Percentiles rank a stretch among this genome's conserved stretches.
These are phyloP conservation scores for Bradypodion pumilum DNA, from an alignment of 2,797 vertebrate genomes.

Conservation along the genomic window DNA sequence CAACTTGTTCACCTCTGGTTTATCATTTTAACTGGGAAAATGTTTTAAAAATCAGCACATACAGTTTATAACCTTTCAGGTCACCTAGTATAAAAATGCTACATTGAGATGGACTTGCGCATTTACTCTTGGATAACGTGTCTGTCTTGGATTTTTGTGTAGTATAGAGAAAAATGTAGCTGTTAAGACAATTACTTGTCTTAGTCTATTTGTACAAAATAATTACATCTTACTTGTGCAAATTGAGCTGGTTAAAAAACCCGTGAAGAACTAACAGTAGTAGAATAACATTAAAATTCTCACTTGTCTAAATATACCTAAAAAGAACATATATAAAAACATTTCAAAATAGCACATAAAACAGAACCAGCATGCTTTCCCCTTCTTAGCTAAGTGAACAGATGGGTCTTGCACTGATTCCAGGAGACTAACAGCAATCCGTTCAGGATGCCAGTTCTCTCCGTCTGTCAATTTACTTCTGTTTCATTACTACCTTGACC, in stretches of 20 bases:
- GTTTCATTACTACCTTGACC: not conserved
- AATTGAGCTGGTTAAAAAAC: not conserved
- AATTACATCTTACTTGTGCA: not conserved
- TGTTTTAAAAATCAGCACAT: not conserved
- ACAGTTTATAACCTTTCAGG: not conserved
- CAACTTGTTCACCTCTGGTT: too few relatives aligned
- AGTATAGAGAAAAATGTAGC: not conserved
- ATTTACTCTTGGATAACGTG: not conserved
- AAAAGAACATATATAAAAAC: not conserved
- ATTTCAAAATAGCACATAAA: constrained; percentile 13
- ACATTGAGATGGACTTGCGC: not conserved
- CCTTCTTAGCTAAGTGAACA: not conserved
- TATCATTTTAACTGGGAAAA: too few relatives aligned
- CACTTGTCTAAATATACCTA: not conserved
- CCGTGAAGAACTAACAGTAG: not conserved
- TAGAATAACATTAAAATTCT: not conserved
- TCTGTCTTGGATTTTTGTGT: not conserved
- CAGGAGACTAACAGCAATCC: not conserved
- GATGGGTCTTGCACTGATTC: not conserved
- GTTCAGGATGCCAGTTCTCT: not conserved
- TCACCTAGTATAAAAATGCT: not conserved
- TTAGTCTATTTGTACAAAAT: not conserved
- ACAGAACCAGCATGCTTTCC: not conserved
- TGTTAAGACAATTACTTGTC: not conserved
- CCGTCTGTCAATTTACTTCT: not conserved